These are phyloP conservation scores for Machimus atricapillus DNA, from an alignment of 2,888 invertebrate species.

Conservation along the genomic window DNA sequence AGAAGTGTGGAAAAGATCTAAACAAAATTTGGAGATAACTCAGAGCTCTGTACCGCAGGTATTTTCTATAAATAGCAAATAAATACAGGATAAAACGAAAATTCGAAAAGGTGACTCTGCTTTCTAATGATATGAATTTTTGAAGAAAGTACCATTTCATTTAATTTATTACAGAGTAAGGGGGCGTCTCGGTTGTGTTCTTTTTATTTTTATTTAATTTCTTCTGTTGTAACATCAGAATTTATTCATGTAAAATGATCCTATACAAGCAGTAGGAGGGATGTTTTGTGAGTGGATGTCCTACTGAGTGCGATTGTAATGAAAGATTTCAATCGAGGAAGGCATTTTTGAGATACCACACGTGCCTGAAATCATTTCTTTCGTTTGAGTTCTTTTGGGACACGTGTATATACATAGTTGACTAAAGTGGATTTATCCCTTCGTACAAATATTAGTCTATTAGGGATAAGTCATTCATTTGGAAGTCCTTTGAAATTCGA, in stretches of 20 bases:
- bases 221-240: background rate
- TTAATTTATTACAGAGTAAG: background rate
- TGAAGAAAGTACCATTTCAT: background rate
- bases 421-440: background rate
- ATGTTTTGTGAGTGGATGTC: background rate
- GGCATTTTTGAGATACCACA: background rate
- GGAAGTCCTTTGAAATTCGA: background rate
- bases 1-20: background rate
- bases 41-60: background rate
- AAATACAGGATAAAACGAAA: background rate
- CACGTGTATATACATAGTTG: background rate
- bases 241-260: background rate
- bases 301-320: background rate
- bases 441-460: background rate
- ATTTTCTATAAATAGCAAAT: background rate
- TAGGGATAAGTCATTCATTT: background rate
- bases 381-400: background rate
- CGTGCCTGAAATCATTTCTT: background rate
- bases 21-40: background rate
- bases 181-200: background rate
- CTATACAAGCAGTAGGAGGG: background rate
- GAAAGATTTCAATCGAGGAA: background rate
- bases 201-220: background rate
- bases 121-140: background rate
- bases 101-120: background rate